Percentiles rank a stretch among this genome's conserved stretches.
phyloP scores from a whole-genome alignment of 2,113 vertebrate genomes.

The Strigops habroptila region DNA sequence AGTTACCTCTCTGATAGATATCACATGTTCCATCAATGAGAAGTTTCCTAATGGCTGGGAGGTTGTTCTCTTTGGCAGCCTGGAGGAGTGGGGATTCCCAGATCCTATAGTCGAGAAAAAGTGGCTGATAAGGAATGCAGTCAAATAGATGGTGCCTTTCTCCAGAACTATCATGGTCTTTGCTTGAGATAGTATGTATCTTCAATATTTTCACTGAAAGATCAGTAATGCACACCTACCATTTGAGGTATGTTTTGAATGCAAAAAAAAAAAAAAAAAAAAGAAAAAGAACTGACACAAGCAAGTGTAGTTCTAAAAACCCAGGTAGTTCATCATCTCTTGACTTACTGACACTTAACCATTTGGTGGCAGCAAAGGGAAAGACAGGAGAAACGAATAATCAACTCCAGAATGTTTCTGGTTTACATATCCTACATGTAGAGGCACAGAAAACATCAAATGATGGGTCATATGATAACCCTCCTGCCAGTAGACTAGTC shows the following conservation, averaged over 20 bases:
- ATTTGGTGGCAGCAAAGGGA: constrained; percentile 12
- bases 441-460: not conserved
- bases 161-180: not conserved
- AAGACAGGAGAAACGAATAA: not conserved
- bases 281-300: fast-evolving
- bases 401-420: not conserved
- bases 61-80: constrained; percentile 85
- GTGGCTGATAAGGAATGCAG: not conserved
- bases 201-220: not conserved
- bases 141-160: not conserved
- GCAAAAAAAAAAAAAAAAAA: no score
- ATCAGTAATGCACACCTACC: not conserved
- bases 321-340: not conserved
- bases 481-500: not conserved
- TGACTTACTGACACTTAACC: not conserved
- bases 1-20: constrained; percentile 86
- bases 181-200: not conserved
- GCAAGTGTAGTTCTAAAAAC: not conserved
- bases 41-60: constrained; percentile 82
- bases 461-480: not conserved
- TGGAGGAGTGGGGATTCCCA: constrained; percentile 87
- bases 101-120: constrained; percentile 70
- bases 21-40: constrained; percentile 80
- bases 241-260: not conserved
- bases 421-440: not conserved